These are phyloP conservation scores for Apaloderma vittatum DNA, from an alignment of 2,113 vertebrate genomes.

Conservation along the genomic window DNA sequence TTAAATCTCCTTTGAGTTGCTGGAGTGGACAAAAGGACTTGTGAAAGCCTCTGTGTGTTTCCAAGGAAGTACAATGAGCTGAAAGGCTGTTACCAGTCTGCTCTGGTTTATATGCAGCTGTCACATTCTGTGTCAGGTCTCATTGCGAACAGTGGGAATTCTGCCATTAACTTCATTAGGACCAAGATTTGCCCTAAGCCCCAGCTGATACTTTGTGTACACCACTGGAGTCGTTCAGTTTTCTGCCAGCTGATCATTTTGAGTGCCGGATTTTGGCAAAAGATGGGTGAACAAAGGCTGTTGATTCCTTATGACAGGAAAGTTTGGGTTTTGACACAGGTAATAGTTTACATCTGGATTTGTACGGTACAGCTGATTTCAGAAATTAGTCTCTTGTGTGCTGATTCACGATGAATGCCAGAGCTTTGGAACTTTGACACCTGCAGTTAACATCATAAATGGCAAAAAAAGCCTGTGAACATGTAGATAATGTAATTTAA, in stretches of 20 bases:
- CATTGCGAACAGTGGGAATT: background rate
- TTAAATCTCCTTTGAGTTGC: background rate
- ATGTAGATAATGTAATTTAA: background rate
- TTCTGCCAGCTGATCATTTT: background rate
- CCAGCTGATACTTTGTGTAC: slow-evolving; percentile 20
- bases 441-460: background rate
- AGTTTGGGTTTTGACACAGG: background rate
- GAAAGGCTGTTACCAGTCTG: slow-evolving; percentile 4
- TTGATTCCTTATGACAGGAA: background rate
- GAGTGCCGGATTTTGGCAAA: background rate
- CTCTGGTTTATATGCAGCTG: slow-evolving; percentile 7
- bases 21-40: slow-evolving; percentile 6
- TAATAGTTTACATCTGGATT: background rate
- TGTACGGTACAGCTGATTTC: background rate
- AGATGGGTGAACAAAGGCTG: background rate
- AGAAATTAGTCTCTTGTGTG: background rate
- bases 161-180: slow-evolving; percentile 33
- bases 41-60: slow-evolving; percentile 45
- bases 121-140: background rate
- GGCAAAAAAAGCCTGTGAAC: background rate
- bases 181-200: background rate
- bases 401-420: background rate
- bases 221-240: background rate
- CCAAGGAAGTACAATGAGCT: background rate
- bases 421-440: background rate